Conservation (phyloP, 2,888 invertebrate species). For the Pseudolycoriella hygida region DNA sequence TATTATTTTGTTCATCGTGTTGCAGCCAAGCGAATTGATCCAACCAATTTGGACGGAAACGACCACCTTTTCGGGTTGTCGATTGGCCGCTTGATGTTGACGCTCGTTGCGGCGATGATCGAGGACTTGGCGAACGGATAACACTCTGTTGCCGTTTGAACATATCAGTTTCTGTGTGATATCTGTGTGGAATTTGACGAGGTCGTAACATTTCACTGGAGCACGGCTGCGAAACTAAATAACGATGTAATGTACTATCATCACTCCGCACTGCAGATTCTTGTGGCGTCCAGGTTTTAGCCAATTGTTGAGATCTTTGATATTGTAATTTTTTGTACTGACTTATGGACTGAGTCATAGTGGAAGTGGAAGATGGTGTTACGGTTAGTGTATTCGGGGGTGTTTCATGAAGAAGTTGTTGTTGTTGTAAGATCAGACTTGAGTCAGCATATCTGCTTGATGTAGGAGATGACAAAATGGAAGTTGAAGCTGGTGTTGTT, state of each 20-base stretch:
- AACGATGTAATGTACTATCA: constrained; percentile 11
- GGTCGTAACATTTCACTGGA: background rate
- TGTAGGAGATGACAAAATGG: constrained; percentile 16
- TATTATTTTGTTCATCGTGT: constrained; percentile 45
- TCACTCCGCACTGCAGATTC: constrained; percentile 6
- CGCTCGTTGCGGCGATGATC: constrained; percentile 13
- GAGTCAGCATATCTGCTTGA: constrained; percentile 3
- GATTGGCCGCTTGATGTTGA: constrained; percentile 14
- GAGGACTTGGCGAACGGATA: constrained; percentile 13
- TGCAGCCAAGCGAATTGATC: constrained; percentile 53
- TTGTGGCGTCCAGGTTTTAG: constrained; percentile 14
- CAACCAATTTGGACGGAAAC: constrained; percentile 49
- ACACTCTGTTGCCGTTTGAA: constrained; percentile 21
- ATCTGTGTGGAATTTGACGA: background rate
- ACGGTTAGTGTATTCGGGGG: constrained; percentile 10
- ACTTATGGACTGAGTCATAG: constrained; percentile 6
- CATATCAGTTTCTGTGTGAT: background rate
- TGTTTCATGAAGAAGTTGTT: constrained; percentile 12
- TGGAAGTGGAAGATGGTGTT: constrained; percentile 6
- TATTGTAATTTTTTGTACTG: constrained; percentile 7
- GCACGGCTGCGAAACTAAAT: constrained; percentile 6
- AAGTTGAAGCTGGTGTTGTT: constrained; percentile 8
- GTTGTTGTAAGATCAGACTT: constrained; percentile 10
- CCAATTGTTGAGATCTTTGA: constrained; percentile 9
- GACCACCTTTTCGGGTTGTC: constrained; percentile 37